phyloP scores from a whole-genome alignment of 2,888 invertebrate genomes.

The Cremastobaeus sp. region DNA sequence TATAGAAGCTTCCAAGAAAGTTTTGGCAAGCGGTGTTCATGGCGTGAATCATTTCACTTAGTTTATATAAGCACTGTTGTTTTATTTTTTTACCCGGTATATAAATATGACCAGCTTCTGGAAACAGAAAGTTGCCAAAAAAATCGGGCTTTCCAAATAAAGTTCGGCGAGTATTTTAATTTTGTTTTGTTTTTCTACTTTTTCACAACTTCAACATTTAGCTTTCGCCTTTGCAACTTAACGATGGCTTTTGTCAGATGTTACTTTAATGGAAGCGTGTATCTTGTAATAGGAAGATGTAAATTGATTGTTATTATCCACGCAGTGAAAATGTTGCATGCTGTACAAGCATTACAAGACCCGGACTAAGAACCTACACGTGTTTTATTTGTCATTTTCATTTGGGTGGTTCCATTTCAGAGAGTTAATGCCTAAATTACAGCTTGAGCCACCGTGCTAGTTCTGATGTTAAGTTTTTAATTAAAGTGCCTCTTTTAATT shows the following conservation, averaged over 20 bases:
- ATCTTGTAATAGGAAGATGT: not conserved
- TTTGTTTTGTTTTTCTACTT: no score
- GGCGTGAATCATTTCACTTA: constrained; percentile 34
- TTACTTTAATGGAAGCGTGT: not conserved
- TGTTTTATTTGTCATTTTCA: not conserved
- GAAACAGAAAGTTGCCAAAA: no score
- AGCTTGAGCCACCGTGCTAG: no score
- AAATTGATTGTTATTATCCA: not conserved
- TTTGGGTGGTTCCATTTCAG: no score
- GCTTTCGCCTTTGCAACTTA: no score
- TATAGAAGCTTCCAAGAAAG: constrained; percentile 23
- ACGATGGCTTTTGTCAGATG: not conserved
- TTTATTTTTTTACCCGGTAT: constrained; percentile 3
- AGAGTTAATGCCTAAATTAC: no score
- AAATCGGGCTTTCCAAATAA: no score
- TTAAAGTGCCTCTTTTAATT: no score
- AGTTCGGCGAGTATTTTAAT: no score
- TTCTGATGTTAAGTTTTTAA: constrained; percentile 2
- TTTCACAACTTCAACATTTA: no score
- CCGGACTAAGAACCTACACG: not conserved
- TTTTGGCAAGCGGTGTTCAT: constrained; percentile 33
- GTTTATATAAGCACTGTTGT: constrained; percentile 7
- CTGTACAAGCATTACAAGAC: not conserved
- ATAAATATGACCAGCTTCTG: constrained; percentile 16
- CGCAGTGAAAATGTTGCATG: constrained; percentile 1